phyloP scores from a whole-genome alignment of 2,113 vertebrate genomes.

The Furnarius figulus region DNA sequence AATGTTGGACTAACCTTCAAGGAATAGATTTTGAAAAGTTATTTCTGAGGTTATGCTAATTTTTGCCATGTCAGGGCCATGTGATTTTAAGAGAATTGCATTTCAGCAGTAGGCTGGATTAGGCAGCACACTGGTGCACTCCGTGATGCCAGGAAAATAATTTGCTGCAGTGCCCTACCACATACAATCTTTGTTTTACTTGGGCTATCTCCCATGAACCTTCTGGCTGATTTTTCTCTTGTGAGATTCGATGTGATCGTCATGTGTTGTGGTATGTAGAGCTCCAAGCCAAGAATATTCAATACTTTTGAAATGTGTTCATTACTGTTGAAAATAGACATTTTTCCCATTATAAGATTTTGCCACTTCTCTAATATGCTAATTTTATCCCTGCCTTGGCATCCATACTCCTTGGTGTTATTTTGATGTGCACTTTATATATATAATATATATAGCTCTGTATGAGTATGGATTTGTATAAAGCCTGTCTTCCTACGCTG shows the following conservation, averaged over 20 bases:
- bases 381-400: not conserved
- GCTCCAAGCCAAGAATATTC: not conserved
- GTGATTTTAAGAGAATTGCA: not conserved
- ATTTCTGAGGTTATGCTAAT: not conserved
- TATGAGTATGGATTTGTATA: not conserved
- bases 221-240: not conserved
- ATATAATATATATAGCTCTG: not conserved
- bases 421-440: not conserved
- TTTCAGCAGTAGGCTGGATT: not conserved
- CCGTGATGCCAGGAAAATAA: not conserved
- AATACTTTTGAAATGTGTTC: constrained; percentile 13
- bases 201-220: not conserved
- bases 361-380: not conserved
- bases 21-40: not conserved
- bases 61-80: not conserved
- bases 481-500: not conserved
- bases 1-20: not conserved
- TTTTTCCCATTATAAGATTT: not conserved
- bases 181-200: not conserved
- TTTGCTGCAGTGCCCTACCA: not conserved
- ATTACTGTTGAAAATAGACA: constrained; percentile 17
- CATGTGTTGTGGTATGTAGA: not conserved
- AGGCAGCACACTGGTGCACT: not conserved
- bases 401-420: not conserved
- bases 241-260: not conserved